Evolutionary conservation across 2,797 vertebrate genomes (phyloP), one percentile per base, ranked within the genome.

Genomic region (Phoebastria nigripes): DNA sequence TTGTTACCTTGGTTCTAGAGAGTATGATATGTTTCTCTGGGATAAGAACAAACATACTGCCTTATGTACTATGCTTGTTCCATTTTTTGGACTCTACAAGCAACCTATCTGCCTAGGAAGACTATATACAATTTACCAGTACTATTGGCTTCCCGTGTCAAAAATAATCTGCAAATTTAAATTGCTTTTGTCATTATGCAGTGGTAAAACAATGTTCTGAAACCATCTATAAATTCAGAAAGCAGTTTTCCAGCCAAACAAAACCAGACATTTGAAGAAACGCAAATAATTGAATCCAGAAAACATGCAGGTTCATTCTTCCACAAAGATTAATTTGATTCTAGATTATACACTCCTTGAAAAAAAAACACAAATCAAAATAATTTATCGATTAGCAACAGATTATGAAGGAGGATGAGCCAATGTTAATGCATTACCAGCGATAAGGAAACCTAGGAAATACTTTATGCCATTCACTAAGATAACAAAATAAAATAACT

Each of bases 401-500:
- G 77, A 67, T 70, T 90, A 9, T 46, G 59, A 94, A 77, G 59
- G 54, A 96, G 47, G 31, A 93, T 89, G 29, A 93, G 52, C 35
- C 90, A 95, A 87, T 0, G 0, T 44, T 93, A 92, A 91, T 77
- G 82, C 63, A 89, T 67, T 80, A 91, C 59, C 35, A 84, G 44
- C 3, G 89, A 94, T 95, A 95, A 97, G 73, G 46, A 93, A 89
- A 90, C 69, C 72, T 31, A 52, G 46, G 39, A 87, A 94, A 90
- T 83, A 93, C 61, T 56, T 95, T 47, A 83, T 12, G 54, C 29
- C 28, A 58, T 81, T 93, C 69, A 74, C 54, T 70, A 81, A 42
- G 87, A 93, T 89, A 93, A 90, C n/a, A 90, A 93, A 94, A 91
- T 65, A 92, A 91, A 95, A 39, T 56, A 90, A 93, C 58, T 77